Conservation (phyloP, 2,888 invertebrate species). For the Invenusta paracnida region DNA sequence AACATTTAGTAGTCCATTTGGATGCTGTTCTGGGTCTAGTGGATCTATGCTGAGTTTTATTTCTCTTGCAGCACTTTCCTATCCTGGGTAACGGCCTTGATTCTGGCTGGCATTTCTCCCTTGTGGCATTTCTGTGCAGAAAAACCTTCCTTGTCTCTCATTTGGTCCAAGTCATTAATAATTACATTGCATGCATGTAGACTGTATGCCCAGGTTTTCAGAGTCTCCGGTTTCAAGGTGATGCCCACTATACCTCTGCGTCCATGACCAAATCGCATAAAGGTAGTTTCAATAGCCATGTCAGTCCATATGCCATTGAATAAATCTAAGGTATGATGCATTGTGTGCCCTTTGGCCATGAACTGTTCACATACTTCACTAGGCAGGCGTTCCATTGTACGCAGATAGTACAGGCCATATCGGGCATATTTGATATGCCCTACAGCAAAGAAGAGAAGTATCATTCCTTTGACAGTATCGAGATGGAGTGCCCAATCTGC, state of each 20-base stretch:
- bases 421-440: conserved; percentile 47
- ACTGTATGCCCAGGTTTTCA: conserved; percentile 36
- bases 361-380: conserved; percentile 43
- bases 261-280: conserved; percentile 49
- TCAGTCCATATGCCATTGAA: conserved; percentile 49
- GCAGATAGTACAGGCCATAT: conserved; percentile 48
- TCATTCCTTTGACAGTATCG: conserved; percentile 45
- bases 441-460: conserved; percentile 48
- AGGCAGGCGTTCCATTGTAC: conserved; percentile 46
- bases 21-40: conserved; percentile 41
- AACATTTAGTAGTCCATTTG: conserved; percentile 36
- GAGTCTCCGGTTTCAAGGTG: conserved; percentile 34
- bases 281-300: conserved; percentile 49
- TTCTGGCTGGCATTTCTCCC: neutral
- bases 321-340: conserved; percentile 47
- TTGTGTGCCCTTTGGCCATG: conserved; percentile 47
- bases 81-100: neutral
- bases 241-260: conserved; percentile 47
- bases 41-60: conserved; percentile 36
- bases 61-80: neutral
- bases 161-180: neutral
- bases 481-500: conserved; percentile 48
- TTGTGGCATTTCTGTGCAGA: neutral
- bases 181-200: conserved; percentile 41
- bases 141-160: neutral